Percentiles rank a stretch among this genome's conserved stretches.
Conservation (phyloP, 1,140 invertebrate genomes). For the Bombus affinis region DNA sequence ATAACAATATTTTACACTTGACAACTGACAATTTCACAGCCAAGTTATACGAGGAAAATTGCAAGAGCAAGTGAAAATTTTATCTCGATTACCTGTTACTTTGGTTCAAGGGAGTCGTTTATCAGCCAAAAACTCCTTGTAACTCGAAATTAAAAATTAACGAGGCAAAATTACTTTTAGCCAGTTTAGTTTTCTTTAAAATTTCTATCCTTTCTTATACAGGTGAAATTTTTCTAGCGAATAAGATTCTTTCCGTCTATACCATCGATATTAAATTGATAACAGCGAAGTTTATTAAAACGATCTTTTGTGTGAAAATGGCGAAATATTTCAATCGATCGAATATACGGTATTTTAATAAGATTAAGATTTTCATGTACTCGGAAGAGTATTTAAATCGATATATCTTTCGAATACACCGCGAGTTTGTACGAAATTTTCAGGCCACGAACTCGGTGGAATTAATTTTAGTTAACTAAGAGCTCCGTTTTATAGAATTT, state of each 20-base stretch:
- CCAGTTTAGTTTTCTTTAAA: neutral
- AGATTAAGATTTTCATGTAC: too few species aligned
- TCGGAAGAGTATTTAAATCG: neutral
- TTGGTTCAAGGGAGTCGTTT: neutral
- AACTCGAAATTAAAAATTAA: neutral
- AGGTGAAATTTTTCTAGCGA: neutral
- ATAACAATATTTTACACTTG: neutral
- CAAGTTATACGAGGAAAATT: neutral
- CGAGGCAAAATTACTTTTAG: neutral
- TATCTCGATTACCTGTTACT: neutral
- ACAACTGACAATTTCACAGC: neutral
- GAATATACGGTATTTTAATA: neutral
- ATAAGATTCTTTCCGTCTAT: neutral
- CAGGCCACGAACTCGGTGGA: neutral
- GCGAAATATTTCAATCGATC: neutral
- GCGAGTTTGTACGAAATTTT: neutral
- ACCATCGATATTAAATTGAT: neutral
- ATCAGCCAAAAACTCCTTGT: neutral
- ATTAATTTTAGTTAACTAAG: neutral
- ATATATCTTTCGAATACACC: neutral
- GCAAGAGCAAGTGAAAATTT: neutral
- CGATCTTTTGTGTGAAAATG: too few species aligned
- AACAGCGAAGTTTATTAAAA: neutral
- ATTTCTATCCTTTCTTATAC: neutral
- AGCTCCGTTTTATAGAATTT: neutral